Conservation (phyloP, 2,113 vertebrate genomes). For the Lasiurus borealis region DNA sequence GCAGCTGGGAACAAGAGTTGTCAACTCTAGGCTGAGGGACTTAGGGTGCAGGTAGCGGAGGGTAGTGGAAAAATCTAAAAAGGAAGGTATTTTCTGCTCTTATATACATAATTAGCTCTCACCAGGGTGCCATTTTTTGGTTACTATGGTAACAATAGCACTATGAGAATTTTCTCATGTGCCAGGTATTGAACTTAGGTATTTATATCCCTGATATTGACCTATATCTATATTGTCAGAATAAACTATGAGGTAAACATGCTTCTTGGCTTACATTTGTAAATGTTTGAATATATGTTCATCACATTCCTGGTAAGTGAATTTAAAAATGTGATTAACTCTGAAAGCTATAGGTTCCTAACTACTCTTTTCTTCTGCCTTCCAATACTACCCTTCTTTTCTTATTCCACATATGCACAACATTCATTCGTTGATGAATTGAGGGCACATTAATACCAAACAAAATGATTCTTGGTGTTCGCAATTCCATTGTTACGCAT, state of each 20-base stretch:
- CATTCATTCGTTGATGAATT: background rate
- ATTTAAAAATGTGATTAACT: background rate
- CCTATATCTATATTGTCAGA: background rate
- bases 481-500: no score
- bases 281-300: background rate
- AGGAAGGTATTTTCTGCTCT: background rate
- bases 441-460: no score
- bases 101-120: background rate
- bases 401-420: background rate
- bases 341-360: background rate
- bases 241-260: background rate
- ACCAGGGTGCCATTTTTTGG: background rate
- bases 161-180: background rate
- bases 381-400: background rate
- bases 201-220: background rate
- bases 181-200: background rate
- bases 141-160: background rate
- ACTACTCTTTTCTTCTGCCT: background rate
- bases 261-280: background rate
- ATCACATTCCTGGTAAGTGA: background rate
- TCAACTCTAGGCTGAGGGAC: background rate
- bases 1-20: background rate
- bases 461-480: no score
- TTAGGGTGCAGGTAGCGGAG: background rate
- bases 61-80: background rate